phyloP scores from a whole-genome alignment of 2,113 vertebrate species.

The Ochotona princeps region DNA sequence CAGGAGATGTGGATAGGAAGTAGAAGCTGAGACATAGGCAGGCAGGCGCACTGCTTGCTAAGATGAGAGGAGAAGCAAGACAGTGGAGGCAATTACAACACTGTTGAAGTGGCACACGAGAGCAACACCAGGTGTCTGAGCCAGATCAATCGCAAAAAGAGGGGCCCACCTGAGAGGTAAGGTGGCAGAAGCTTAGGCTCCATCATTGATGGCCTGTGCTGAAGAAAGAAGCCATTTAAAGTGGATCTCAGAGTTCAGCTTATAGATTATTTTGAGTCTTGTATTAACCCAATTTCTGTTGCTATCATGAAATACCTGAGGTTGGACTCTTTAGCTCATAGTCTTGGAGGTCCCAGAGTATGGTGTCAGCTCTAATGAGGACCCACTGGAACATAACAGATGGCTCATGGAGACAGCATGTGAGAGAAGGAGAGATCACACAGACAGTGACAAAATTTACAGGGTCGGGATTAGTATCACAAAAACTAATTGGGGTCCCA shows the following conservation, averaged over 20 bases:
- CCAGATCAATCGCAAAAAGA: background rate
- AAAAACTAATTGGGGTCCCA: no score
- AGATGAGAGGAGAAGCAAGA: background rate
- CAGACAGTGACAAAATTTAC: no score
- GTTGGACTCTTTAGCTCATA: no score
- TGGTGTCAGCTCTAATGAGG: no score
- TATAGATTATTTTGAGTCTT: background rate
- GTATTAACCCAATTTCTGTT: no score
- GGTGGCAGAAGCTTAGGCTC: background rate
- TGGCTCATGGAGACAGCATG: no score
- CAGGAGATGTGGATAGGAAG: fast-evolving
- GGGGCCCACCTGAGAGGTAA: background rate
- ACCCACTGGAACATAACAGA: no score
- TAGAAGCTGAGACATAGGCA: background rate
- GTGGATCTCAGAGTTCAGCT: background rate
- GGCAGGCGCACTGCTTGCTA: background rate
- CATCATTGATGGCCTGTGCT: background rate
- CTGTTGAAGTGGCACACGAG: background rate
- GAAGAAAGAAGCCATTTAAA: background rate
- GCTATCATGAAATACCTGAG: no score
- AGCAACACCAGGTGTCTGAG: background rate
- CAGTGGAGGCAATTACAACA: background rate
- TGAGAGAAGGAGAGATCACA: no score
- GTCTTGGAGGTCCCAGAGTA: no score
- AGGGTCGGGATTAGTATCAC: no score